Percentiles rank a stretch among this genome's conserved stretches.
phyloP scores from a whole-genome alignment of 1,140 invertebrate species.

The Bilobella aurantiaca region DNA sequence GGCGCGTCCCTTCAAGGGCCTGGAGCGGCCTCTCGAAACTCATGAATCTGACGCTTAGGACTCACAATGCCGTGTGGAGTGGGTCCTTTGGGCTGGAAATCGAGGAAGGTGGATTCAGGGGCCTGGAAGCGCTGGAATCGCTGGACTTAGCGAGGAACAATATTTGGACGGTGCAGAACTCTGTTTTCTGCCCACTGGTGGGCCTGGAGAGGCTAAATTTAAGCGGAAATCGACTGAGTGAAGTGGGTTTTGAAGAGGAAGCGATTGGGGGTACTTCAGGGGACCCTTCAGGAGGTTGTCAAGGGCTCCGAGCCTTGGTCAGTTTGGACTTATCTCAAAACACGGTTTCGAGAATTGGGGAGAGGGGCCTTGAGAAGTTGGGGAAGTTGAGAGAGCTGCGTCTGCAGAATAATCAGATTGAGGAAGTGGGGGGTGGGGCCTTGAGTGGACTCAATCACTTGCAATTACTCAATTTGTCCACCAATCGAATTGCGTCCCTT shows the following conservation, averaged over 20 bases:
- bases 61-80: conserved; percentile 71
- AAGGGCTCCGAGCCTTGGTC: too few relatives aligned
- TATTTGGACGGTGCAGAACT: conserved; percentile 62
- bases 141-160: conserved; percentile 79
- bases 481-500: conserved; percentile 63
- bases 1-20: conserved; percentile 48
- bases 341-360: conserved; percentile 54
- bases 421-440: conserved; percentile 63
- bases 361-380: conserved; percentile 62
- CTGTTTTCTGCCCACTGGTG: conserved; percentile 62
- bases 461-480: conserved; percentile 68
- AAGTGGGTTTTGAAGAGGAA: conserved; percentile 52
- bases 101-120: conserved; percentile 60
- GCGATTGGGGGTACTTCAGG: conserved; percentile 24
- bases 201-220: conserved; percentile 64
- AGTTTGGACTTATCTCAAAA: neutral
- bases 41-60: conserved; percentile 62
- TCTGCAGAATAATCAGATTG: too few relatives aligned
- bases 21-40: conserved; percentile 39
- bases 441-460: conserved; percentile 62
- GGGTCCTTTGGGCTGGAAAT: conserved; percentile 69
- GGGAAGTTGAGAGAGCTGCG: conserved; percentile 42
- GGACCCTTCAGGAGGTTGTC: conserved; percentile 65
- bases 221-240: conserved; percentile 66
- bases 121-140: conserved; percentile 55